Conservation (phyloP, 1,140 invertebrate species). For the Fopius arisanus region DNA sequence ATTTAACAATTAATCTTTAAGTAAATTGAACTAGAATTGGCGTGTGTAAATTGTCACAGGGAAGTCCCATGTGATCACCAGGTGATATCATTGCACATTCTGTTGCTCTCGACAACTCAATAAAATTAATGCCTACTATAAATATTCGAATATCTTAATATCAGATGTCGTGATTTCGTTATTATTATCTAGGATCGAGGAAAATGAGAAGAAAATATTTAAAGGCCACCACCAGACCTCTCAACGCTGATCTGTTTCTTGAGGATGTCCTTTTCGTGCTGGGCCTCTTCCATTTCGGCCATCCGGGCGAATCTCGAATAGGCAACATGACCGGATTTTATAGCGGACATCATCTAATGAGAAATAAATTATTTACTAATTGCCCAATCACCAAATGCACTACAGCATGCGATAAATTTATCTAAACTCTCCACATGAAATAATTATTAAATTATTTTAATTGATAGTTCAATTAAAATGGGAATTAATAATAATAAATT, state of each 20-base stretch:
- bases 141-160: slow-evolving; percentile 16
- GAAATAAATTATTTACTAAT: no score
- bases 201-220: slow-evolving; percentile 60
- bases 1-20: background rate
- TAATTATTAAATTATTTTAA: no score
- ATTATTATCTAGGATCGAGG: slow-evolving; percentile 17
- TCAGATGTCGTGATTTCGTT: background rate
- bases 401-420: no score
- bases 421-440: no score
- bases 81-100: background rate
- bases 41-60: background rate
- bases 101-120: background rate
- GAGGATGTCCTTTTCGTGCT: slow-evolving; percentile 76
- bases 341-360: slow-evolving; percentile 93
- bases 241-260: slow-evolving; percentile 88
- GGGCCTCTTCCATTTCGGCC: slow-evolving; percentile 88
- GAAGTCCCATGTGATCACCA: background rate
- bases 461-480: no score
- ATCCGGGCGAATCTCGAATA: slow-evolving; percentile 92
- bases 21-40: background rate
- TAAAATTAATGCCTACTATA: slow-evolving; percentile 12
- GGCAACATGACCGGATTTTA: slow-evolving; percentile 90
- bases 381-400: no score
- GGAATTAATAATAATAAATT: no score
- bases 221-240: slow-evolving; percentile 92